Base-by-base conservation (phyloP, 1,140 invertebrate species). In the Phocides pigmalion region DNA sequence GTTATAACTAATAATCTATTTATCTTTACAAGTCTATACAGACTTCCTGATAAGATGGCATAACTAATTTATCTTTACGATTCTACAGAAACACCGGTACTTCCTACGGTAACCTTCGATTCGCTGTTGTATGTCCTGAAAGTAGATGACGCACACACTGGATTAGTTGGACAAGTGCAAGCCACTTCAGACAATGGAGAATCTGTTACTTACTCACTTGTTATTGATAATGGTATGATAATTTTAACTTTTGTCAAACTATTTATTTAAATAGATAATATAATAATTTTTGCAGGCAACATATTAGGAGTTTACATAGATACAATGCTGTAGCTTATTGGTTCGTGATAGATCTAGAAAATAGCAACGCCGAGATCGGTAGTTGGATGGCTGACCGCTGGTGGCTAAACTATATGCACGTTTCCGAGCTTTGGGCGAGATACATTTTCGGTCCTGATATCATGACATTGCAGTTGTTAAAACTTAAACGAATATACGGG, bases 151-250 rank as follows among this genome's bases (percentile, higher is more conserved):
- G 54, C 61, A 0, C 79, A 82, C 14, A 77, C 70, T 1, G 87
- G 86, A 2, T 25, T 72, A 1, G 41, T 89, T 4, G 86, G 87
- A 15, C 51, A 39, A 19, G 87, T 90, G 2, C 16, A 58, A 3
- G 87, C 87, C 1, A 73, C 71, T 15, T 72, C 81, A 0, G 71
- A 79, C 51, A 90, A 87, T 39, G 75, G 73, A 9, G 86, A 89
- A 49, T 5, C 56, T 0, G 37, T 90, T 15, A 20, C 22, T 4
- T 90, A 88, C 41, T 72, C 82, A 0, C 44, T 88, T 1, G 17
- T 14, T 14, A 22, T 75, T 14, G 62, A 75, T 16, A 66, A 83
- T 66, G 76, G 87, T 87, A 81, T 74, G 53, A 22, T 39, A 15
- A 15, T 4, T 16, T 25, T 54, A 2, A 53, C 19, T 8, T 37